Evolutionary conservation across 2,797 vertebrate species (phyloP).

Genomic region (Ficedula albicollis): DNA sequence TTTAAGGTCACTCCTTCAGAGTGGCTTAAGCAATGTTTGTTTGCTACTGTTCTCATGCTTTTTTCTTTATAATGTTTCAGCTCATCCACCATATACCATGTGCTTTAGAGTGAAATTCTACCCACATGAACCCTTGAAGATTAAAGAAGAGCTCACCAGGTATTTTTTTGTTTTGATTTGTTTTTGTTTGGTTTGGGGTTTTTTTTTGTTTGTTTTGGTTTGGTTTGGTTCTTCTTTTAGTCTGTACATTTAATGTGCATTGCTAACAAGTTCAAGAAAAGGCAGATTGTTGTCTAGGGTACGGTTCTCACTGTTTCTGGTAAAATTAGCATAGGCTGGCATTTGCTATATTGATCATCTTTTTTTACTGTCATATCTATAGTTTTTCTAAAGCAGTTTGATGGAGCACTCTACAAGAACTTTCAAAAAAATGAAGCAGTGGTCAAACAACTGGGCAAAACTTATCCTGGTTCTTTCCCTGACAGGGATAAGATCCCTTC

Average conservation of each 20-base stretch:
- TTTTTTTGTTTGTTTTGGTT: neutral
- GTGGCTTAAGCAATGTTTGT: slow-evolving; percentile 45
- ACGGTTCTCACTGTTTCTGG: neutral
- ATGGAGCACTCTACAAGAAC: neutral
- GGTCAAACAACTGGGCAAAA: neutral
- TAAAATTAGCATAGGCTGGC: neutral
- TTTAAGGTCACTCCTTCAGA: neutral
- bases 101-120: slow-evolving; percentile 99
- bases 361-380: neutral
- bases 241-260: slow-evolving; percentile 43
- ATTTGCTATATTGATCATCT: neutral
- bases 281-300: neutral
- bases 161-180: slow-evolving; percentile 64
- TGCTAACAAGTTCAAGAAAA: neutral
- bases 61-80: slow-evolving; percentile 83
- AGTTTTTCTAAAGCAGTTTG: neutral
- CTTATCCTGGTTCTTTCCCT: neutral
- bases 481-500: too few relatives aligned
- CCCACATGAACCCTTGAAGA: slow-evolving; percentile 96
- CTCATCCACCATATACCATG: slow-evolving; percentile 96
- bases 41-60: slow-evolving; percentile 70
- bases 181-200: neutral
- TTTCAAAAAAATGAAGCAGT: neutral
- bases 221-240: neutral
- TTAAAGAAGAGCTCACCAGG: slow-evolving; percentile 99